Evolutionary conservation across 2,113 vertebrate species (phyloP).

Genomic region (Macrotus californicus): DNA sequence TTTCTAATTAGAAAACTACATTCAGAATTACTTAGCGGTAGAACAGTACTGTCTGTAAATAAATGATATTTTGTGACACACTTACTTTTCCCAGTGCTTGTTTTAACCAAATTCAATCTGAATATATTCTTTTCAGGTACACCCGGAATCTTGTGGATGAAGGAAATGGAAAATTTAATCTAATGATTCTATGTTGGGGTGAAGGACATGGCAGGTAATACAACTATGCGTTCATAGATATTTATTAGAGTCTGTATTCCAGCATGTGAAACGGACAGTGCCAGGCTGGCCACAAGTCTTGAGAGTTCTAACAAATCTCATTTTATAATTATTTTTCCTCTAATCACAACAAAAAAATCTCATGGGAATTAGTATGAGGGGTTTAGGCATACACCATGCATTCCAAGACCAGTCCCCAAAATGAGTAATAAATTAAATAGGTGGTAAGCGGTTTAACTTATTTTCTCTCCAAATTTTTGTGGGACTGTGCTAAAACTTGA

Average conservation of each 20-base stretch:
- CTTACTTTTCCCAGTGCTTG: background rate
- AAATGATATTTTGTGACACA: background rate
- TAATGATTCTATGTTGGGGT: conserved; percentile 99
- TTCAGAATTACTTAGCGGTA: background rate
- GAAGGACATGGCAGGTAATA: conserved; percentile 98
- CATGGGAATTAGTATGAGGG: background rate
- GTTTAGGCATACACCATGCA: background rate
- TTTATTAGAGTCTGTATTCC: background rate
- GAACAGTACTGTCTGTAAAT: background rate
- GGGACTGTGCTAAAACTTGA: conserved; percentile 29
- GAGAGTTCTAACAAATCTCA: background rate
- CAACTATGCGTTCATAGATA: background rate
- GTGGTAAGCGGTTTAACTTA: background rate
- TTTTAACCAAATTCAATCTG: conserved; percentile 33
- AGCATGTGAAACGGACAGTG: background rate
- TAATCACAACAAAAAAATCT: background rate
- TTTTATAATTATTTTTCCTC: background rate
- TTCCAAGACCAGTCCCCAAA: background rate
- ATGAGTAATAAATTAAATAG: background rate
- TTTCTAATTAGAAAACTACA: background rate
- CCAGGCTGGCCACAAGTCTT: background rate
- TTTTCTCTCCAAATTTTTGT: conserved; percentile 7
- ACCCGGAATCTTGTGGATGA: conserved; percentile 95
- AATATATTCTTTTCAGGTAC: conserved; percentile 83
- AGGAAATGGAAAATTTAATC: conserved; percentile 97